Conservation (phyloP, 2,113 vertebrate genomes). For the Labeo rohita region DNA sequence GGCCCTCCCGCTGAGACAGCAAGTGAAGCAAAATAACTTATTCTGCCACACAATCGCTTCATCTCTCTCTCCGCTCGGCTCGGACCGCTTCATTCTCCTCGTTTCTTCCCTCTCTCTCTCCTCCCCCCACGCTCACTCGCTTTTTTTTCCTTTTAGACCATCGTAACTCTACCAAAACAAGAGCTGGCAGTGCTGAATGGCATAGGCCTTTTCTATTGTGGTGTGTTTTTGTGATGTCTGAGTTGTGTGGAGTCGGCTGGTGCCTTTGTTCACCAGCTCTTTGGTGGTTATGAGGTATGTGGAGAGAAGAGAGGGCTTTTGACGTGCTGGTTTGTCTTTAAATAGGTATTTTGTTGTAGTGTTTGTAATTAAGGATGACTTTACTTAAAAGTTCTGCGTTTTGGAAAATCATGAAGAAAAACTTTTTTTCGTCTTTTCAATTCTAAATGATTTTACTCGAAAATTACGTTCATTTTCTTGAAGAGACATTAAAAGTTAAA, state of each 20-base stretch:
- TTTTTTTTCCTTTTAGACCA: slow-evolving; percentile 53
- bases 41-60: slow-evolving; percentile 77
- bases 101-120: slow-evolving; percentile 40
- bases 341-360: not conserved
- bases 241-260: slow-evolving; percentile 67
- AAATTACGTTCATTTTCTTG: too few species aligned
- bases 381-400: not conserved
- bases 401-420: too few species aligned
- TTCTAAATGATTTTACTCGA: too few species aligned
- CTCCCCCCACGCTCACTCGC: slow-evolving; percentile 42
- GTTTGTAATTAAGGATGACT: not conserved
- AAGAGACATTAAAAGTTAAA: too few species aligned
- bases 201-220: slow-evolving; percentile 74
- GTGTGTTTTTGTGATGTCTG: slow-evolving; percentile 69
- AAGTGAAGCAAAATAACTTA: slow-evolving; percentile 82
- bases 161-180: slow-evolving; percentile 74
- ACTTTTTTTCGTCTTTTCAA: too few species aligned
- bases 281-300: slow-evolving; percentile 65
- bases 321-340: not conserved
- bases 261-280: slow-evolving; percentile 66
- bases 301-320: slow-evolving; percentile 61
- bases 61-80: slow-evolving; percentile 71
- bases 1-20: slow-evolving; percentile 72
- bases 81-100: slow-evolving; percentile 72
- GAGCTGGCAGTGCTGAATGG: slow-evolving; percentile 70